Evolutionary conservation across 1,140 invertebrate genomes (phyloP), one percentile per base, ranked within the genome.

Genomic region (Calephelis nemesis): DNA sequence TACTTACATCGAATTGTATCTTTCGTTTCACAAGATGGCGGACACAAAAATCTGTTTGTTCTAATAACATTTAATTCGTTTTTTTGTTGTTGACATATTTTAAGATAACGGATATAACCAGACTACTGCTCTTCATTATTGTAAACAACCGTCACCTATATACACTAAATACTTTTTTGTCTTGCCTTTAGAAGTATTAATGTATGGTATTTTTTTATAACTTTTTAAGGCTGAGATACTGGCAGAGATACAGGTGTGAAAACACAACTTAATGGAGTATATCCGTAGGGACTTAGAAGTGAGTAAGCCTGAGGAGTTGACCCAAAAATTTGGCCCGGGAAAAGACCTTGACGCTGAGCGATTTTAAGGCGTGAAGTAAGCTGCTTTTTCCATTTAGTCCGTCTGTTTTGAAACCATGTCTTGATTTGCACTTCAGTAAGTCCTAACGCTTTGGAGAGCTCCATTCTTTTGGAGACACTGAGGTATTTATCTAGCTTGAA

Each of bases 381-480:
- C 77, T 99, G 98, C 80, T 99, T 99, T 88, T 99, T 98, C 97
- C 97, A 98, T 82, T 99, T 99, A 0, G 98, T 99, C 70, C 98
- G 93, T 63, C 97, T 93, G 87, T 98, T 98, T 91, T 99, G 97
- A 82, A 98, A 99, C 98, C 98, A 99, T 0, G 98, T 99, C 87
- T 99, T 99, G 67, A 99, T 98, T 93, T 99, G 98, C 4, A 98
- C 98, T 92, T 99, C 98, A 0, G 98, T 98, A 10, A 99, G 89
- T 68, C 95, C 96, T 7, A 99, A 83, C 0, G 95, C 95, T 85
- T 97, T 97, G 0, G 97, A 98, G 1, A 99, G 91, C 77, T 99
- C 97, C 95, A 98, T 96, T 60, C 98, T 92, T 91, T 99, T 99
- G 71, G 96, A 98, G 0, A 99, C 98, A 82, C 97, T 98, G 8